Percentiles rank a stretch among this genome's conserved stretches.
Evolutionary conservation across 2,888 invertebrate species (phyloP).

Genomic region (Mythimna albipuncta): DNA sequence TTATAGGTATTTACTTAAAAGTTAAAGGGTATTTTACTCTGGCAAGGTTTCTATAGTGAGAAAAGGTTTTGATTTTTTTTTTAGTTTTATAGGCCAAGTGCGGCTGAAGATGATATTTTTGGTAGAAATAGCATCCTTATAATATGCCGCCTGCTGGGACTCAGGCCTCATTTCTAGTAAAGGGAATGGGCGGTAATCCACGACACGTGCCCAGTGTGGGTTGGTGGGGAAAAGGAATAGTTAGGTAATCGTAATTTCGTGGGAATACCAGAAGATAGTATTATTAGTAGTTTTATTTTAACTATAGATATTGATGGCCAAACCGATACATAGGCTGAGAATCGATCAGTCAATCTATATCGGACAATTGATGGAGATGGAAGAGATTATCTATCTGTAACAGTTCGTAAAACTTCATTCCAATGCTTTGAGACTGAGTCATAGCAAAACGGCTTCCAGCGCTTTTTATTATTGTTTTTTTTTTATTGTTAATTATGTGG

Average conservation of each 20-base stretch:
- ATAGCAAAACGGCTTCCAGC: background rate
- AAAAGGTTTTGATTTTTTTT: background rate
- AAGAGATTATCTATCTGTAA: slow-evolving; percentile 35
- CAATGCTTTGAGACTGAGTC: slow-evolving; percentile 12
- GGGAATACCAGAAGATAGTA: background rate
- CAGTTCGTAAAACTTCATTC: slow-evolving; percentile 23
- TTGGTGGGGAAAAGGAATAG: background rate
- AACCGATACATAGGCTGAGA: slow-evolving; percentile 5
- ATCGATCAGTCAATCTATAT: slow-evolving; percentile 43
- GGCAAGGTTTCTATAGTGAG: background rate
- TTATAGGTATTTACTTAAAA: background rate
- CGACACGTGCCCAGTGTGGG: too few species aligned
- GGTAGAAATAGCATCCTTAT: too few species aligned
- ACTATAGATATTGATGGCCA: slow-evolving; percentile 12
- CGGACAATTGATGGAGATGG: slow-evolving; percentile 37
- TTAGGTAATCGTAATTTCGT: background rate
- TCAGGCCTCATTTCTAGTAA: too few species aligned
- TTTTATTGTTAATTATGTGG: background rate
- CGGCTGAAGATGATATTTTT: background rate
- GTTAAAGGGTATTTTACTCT: background rate
- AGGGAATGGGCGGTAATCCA: too few species aligned
- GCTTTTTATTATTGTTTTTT: background rate
- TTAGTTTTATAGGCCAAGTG: background rate
- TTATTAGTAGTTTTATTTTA: background rate
- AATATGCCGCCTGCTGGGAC: too few species aligned